Evolutionary conservation across 1,140 invertebrate genomes (phyloP).

Genomic region (Meloidogyne chitwoodi): DNA sequence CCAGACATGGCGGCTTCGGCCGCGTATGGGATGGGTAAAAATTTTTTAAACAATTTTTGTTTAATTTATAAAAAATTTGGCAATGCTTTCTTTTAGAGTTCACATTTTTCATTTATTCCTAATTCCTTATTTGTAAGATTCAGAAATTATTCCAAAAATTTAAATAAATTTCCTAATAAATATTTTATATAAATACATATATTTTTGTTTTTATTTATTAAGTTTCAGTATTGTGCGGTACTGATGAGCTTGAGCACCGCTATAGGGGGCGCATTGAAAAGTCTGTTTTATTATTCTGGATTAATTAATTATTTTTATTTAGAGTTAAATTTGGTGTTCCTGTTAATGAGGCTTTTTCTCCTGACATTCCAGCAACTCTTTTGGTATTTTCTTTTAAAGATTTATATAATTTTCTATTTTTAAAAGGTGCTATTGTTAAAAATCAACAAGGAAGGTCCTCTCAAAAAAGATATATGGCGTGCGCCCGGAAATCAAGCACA

Average conservation of each 20-base stretch:
- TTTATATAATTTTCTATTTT: background rate
- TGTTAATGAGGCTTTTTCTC: constrained; percentile 54
- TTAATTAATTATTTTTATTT: constrained; percentile 16
- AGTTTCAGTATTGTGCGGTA: constrained; percentile 51
- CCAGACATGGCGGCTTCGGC: constrained; percentile 22
- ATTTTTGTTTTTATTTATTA: background rate
- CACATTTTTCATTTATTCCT: too few species aligned
- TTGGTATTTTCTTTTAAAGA: constrained; percentile 61
- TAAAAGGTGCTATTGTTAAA: constrained; percentile 76
- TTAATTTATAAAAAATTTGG: too few species aligned
- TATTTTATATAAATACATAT: background rate
- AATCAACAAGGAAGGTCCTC: constrained; percentile 86
- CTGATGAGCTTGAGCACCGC: constrained; percentile 55
- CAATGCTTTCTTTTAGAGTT: too few species aligned
- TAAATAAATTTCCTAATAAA: too few species aligned
- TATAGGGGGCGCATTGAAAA: constrained; percentile 59
- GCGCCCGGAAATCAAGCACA: constrained; percentile 87
- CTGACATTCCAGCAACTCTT: constrained; percentile 59
- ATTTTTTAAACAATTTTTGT: background rate
- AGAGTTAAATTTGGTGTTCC: constrained; percentile 60
- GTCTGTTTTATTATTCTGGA: constrained; percentile 23
- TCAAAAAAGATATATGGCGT: constrained; percentile 84
- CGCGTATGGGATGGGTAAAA: constrained; percentile 19
- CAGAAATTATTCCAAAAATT: too few species aligned
- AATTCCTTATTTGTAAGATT: too few species aligned